A percentile compares a stretch with the other conserved stretches of the same genome.
Evolutionary conservation across 1,140 invertebrate genomes (phyloP).

Genomic region (Pomphorhynchus laevis): DNA sequence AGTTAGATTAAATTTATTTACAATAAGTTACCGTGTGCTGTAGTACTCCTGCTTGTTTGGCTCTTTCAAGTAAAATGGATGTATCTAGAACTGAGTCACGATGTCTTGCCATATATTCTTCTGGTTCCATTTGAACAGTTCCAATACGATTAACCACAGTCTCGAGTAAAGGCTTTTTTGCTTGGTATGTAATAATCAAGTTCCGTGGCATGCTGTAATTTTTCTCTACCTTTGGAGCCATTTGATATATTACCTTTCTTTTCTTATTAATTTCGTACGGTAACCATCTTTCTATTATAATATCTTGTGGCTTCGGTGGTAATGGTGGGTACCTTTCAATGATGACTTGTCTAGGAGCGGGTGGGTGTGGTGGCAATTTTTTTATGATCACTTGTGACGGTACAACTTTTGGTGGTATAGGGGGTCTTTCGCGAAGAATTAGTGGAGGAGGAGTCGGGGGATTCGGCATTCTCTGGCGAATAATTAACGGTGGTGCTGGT

Average conservation of each 20-base stretch:
- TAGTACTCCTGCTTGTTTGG: not conserved
- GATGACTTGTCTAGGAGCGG: not conserved
- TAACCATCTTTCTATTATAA: not conserved
- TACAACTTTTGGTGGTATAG: not conserved
- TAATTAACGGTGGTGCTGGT: not conserved
- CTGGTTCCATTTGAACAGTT: not conserved
- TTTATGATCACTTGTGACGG: not conserved
- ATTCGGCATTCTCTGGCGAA: not conserved
- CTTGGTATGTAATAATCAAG: not conserved
- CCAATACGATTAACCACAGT: not conserved
- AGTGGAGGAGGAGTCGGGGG: not conserved
- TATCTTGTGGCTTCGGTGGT: not conserved
- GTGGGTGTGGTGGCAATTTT: not conserved
- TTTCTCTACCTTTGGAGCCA: not conserved
- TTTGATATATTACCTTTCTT: not conserved
- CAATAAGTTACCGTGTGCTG: no score
- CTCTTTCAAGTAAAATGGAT: not conserved
- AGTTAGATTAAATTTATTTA: no score
- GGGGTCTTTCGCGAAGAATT: not conserved
- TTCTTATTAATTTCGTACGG: not conserved
- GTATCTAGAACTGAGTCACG: not conserved
- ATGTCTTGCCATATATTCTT: not conserved
- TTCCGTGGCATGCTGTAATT: not conserved
- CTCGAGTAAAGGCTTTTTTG: not conserved
- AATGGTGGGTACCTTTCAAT: not conserved